A percentile compares a stretch with the other conserved stretches of the same genome.
Evolutionary conservation across 1,140 invertebrate genomes (phyloP).

Genomic region (Mamestra configurata): DNA sequence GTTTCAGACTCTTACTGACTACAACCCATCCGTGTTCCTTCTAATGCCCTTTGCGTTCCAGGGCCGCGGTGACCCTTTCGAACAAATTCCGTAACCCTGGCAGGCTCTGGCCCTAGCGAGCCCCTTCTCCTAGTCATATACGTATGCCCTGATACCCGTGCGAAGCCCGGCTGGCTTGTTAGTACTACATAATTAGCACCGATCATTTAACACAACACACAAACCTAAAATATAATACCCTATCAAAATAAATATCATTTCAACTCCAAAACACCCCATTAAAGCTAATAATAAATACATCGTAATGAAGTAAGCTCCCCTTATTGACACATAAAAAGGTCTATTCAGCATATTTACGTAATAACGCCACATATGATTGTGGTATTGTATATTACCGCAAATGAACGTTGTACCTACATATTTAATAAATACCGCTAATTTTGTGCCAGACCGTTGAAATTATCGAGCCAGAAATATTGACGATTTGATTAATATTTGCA

Average conservation of each 20-base stretch:
- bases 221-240: too few species aligned
- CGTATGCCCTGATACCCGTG: too few species aligned
- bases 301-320: background rate
- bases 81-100: too few species aligned
- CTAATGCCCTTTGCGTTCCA: too few species aligned
- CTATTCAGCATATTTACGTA: background rate
- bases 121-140: too few species aligned
- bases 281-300: background rate
- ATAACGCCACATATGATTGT: background rate
- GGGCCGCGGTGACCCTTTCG: too few species aligned
- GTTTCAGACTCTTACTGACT: too few species aligned
- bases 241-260: background rate
- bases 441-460: background rate
- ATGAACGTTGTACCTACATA: background rate
- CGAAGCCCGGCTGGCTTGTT: too few species aligned
- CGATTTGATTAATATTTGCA: background rate
- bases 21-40: too few species aligned
- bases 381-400: background rate
- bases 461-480: conserved; percentile 1
- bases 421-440: conserved; percentile 1
- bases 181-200: too few species aligned
- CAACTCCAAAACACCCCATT: background rate
- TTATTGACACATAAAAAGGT: conserved; percentile 8
- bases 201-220: too few species aligned
- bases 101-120: too few species aligned